Base-by-base conservation (phyloP, 64 coral and sea anemone genomes). In the Porites lutea region DNA sequence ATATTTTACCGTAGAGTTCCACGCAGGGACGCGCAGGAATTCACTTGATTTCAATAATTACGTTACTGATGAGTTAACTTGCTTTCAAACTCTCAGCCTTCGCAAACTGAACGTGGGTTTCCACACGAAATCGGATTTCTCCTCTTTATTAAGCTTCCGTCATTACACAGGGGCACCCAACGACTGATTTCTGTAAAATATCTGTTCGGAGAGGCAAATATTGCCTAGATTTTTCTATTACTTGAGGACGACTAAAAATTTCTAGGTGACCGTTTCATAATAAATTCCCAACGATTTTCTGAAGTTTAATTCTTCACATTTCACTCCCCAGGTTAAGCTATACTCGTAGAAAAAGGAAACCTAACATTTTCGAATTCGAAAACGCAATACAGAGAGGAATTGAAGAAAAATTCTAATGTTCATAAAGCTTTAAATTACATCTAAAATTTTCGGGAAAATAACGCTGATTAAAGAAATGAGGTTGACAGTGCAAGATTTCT, bases 401-500 rank as follows among this genome's bases (percentile, higher is more conserved):
- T 37, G 27, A 37, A 37, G 27, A 37, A 37, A 37, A 37, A 37
- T 1, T 37, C 27, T 37, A 37, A 37, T 37, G 27, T 37, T 37
- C 27, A 37, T 37, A 37, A 37, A 37, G 27, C 27, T 37, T 37
- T 37, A 37, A 37, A 37, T 37, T 37, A 37, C 27, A 37, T 0
- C 27, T 37, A 37, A 37, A 37, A 37, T 37, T 37, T 37, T 37
- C 27, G 1, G 27, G 27, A 75, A 75, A 18, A 47, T 50, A 9
- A 75, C 48, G 46, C 48, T 75, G 73, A 75, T 75, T 75, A 18
- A 75, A 75, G 73, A 75, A 52, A 75, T 75, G 73, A 75, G 73
- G n/a, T 50, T 51, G 11, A 75, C n/a, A 16, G 73, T 75, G 73
- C 4, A 48, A 48, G 73, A 75, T 75, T 75, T 75, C 73, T 75